A percentile compares a stretch with the other conserved stretches of the same genome.
Conservation (phyloP, 53 echinoderm and acorn worm genomes). For the Holothuria leucospilota region DNA sequence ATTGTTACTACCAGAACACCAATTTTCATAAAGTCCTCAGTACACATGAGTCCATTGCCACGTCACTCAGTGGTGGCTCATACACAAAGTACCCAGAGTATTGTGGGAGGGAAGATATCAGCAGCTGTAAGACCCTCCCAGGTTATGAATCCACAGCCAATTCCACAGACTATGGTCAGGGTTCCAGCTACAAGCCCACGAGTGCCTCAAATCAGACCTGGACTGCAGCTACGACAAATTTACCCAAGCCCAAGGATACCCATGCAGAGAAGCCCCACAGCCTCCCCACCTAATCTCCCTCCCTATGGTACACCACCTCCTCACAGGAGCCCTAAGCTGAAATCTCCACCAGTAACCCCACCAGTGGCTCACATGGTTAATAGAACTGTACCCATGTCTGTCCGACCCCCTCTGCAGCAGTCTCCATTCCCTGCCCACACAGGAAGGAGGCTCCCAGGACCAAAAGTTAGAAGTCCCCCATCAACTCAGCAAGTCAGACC, state of each 20-base stretch:
- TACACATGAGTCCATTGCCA: slow-evolving; percentile 3
- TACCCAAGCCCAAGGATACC: slow-evolving; percentile 40
- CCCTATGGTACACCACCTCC: slow-evolving; percentile 54
- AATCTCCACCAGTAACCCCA: slow-evolving; percentile 56
- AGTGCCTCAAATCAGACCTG: background rate
- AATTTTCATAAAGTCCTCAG: slow-evolving; percentile 78
- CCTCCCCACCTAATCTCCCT: slow-evolving; percentile 34
- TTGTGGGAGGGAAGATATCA: slow-evolving; percentile 14
- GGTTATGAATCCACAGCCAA: slow-evolving; percentile 25
- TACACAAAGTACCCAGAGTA: slow-evolving; percentile 24
- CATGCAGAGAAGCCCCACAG: slow-evolving; percentile 8
- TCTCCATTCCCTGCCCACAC: slow-evolving; percentile 31
- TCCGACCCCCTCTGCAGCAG: slow-evolving; percentile 30
- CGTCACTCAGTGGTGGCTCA: slow-evolving; percentile 28
- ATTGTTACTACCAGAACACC: slow-evolving; percentile 95
- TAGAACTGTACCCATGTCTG: slow-evolving; percentile 33
- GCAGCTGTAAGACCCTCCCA: slow-evolving; percentile 1
- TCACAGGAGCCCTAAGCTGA: slow-evolving; percentile 63
- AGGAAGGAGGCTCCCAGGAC: slow-evolving; percentile 42
- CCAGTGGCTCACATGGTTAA: slow-evolving; percentile 55
- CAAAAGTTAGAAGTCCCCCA: slow-evolving; percentile 47
- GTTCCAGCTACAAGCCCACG: slow-evolving; percentile 30
- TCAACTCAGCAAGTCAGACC: slow-evolving; percentile 49
- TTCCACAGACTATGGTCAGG: slow-evolving; percentile 43
- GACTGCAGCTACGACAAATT: background rate